Evolutionary conservation across 1,140 invertebrate species (phyloP), one percentile per base, ranked within the genome.

Genomic region (Leptoteleia sp.): DNA sequence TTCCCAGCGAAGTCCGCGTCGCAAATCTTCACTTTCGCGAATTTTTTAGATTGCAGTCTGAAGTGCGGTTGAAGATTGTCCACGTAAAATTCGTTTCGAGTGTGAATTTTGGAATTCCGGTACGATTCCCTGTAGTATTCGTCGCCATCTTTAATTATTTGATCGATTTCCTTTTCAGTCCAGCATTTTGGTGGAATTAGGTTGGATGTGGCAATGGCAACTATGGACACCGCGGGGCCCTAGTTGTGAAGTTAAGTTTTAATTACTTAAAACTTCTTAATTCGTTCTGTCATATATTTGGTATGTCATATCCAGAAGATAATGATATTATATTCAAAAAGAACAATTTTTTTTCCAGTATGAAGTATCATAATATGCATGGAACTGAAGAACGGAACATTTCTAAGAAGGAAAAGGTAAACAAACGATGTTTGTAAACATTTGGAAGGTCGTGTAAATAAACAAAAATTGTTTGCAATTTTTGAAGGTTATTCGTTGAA

Each of bases 131-230:
- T 81, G 13, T 83, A 89, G 42, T 86, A 89, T 0, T 45, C 82
- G 15, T 90, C 84, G 3, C 88, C 89, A 35, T 90, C 89, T 13
- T 84, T 83, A 7, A 89, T 27, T 0, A 89, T 81, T 54, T 86
- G 86, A 79, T 90, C 86, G 6, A 90, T 87, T 3, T 84, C 47
- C 16, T 54, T 22, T 52, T 86, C 82, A 35, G 82, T 85, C 89
- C 89, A 90, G 7, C 62, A 82, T 1, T 76, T 59, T 1, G 89
- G 73, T 8, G 86, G 81, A 35, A 83, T 50, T 4, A 89, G 4
- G 1, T 62, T 52, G 2, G 83, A 81, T 3, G 88, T 86, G n/a
- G 83, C 87, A 5, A 87, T 85, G 6, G 87, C 88, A 13, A 83
- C 79, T 50, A 88, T 80, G 17, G 87, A 85, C 11, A 86, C 78